Conservation (phyloP, 2,113 vertebrate genomes). For the Callorhinus ursinus region DNA sequence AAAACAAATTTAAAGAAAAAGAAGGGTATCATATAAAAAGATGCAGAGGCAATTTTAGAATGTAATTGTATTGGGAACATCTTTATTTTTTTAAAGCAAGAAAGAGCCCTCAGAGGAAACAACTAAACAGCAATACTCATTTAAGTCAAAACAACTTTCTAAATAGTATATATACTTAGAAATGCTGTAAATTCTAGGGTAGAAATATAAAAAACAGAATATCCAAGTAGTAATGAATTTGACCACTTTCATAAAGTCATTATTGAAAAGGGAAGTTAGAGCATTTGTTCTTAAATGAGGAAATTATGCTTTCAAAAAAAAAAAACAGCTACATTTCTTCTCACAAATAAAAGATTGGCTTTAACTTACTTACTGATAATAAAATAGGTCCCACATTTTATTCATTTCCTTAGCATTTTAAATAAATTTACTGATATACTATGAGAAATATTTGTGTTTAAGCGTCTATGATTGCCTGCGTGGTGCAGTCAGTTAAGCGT, state of each 20-base stretch:
- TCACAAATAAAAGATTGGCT: not conserved
- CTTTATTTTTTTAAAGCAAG: not conserved
- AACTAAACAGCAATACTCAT: not conserved
- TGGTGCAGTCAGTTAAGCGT: not conserved
- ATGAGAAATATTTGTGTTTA: not conserved
- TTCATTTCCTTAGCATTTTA: slow-evolving; percentile 2
- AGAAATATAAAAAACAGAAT: not conserved
- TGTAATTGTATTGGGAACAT: not conserved
- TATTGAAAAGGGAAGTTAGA: slow-evolving; percentile 11
- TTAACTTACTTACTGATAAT: not conserved
- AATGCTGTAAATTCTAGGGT: not conserved
- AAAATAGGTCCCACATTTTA: slow-evolving; percentile 5
- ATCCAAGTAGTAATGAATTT: not conserved
- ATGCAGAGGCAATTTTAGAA: slow-evolving; percentile 1
- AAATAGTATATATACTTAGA: not conserved
- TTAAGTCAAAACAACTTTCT: slow-evolving; percentile 3
- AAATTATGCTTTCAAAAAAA: slow-evolving; percentile 28
- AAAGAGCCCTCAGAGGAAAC: not conserved
- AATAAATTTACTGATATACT: slow-evolving; percentile 23
- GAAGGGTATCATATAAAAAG: not conserved
- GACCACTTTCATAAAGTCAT: not conserved
- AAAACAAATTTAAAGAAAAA: slow-evolving; percentile 8
- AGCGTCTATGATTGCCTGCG: not conserved
- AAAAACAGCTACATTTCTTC: not conserved
- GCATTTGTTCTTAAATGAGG: not conserved